Conservation (phyloP, 2,113 vertebrate species). For the Chaetodon auriga region DNA sequence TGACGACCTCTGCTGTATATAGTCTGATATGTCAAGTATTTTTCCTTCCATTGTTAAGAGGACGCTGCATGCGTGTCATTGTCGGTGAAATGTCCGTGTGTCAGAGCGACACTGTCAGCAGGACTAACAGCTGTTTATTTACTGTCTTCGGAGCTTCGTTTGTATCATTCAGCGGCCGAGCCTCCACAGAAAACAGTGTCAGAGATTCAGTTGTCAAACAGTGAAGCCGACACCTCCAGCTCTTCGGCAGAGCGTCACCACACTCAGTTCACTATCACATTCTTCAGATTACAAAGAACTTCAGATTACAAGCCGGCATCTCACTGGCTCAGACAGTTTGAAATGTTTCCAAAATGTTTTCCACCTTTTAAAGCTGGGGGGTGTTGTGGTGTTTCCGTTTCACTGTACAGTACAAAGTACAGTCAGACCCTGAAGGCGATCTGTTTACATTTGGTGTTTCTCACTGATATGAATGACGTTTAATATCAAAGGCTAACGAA, state of each 20-base stretch:
- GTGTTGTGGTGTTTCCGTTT: no score
- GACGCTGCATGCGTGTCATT: background rate
- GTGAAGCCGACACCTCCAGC: constrained; percentile 12
- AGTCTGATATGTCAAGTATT: constrained; percentile 14
- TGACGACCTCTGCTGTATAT: background rate
- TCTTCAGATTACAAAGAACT: constrained; percentile 45
- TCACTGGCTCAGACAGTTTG: background rate
- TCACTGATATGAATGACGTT: no score
- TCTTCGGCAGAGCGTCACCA: background rate
- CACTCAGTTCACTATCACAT: constrained; percentile 32
- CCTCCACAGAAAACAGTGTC: background rate
- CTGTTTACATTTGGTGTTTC: no score
- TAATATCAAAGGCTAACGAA: no score
- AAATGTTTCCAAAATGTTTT: background rate
- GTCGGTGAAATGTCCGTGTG: background rate
- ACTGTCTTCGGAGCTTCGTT: background rate
- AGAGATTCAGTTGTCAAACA: background rate
- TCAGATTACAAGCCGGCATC: constrained; percentile 21
- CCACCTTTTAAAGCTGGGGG: no score
- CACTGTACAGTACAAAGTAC: no score
- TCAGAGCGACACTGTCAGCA: background rate
- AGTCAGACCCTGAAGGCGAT: no score
- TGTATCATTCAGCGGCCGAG: background rate
- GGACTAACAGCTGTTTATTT: constrained; percentile 10
- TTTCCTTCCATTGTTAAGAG: background rate